Conservation (phyloP, 2,888 invertebrate genomes). For the Lathronympha strigana region DNA sequence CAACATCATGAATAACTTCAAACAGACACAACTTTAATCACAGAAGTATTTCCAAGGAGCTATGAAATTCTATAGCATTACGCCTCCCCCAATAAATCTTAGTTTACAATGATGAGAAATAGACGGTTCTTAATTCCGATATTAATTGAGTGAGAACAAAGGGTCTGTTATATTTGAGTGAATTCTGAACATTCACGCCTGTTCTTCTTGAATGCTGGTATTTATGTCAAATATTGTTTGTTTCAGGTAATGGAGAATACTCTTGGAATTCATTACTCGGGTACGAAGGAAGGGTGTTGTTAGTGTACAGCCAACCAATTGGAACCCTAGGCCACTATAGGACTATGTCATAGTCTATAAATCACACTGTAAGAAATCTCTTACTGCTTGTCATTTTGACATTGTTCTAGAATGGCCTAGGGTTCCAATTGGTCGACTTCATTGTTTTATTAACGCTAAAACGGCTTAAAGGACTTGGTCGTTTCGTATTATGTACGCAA, state of each 20-base stretch:
- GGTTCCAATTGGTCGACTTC: too few relatives aligned
- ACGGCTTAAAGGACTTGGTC: too few relatives aligned
- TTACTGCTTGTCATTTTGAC: too few relatives aligned
- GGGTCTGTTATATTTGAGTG: conserved; percentile 18
- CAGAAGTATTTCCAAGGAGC: background rate
- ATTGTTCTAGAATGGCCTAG: too few relatives aligned
- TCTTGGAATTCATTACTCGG: background rate
- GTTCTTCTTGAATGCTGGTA: conserved; percentile 5
- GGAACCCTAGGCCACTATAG: too few relatives aligned
- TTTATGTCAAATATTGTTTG: conserved; percentile 33
- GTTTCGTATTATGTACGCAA: too few relatives aligned
- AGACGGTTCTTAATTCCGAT: conserved; percentile 11
- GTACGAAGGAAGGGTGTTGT: background rate
- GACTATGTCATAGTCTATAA: too few relatives aligned
- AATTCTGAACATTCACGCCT: conserved; percentile 29
- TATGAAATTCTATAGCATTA: conserved; percentile 19
- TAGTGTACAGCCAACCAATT: background rate
- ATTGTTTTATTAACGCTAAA: too few relatives aligned
- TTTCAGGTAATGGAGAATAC: conserved; percentile 27
- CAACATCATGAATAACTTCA: background rate
- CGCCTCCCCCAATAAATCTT: conserved; percentile 11
- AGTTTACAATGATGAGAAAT: conserved; percentile 23
- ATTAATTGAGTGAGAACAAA: conserved; percentile 37
- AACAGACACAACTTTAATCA: background rate
- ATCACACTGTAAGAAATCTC: too few relatives aligned